Conservation (phyloP, 2,888 invertebrate species). For the Leptura quadrifasciata region DNA sequence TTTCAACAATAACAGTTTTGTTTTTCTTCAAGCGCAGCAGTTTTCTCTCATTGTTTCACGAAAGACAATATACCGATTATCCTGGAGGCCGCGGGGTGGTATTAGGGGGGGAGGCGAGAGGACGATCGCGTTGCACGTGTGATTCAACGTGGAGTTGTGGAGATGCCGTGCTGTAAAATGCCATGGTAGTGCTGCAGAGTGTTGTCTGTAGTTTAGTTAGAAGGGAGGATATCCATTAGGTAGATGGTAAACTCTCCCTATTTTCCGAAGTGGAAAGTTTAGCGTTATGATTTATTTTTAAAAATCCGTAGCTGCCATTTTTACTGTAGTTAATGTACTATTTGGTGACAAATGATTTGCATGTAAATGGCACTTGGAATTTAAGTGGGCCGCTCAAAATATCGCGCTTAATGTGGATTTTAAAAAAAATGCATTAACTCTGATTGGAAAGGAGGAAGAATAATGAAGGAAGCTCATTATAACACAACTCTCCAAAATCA, state of each 20-base stretch:
- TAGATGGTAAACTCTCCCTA: slow-evolving; percentile 7
- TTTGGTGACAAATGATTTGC: too few species aligned
- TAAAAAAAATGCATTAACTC: too few species aligned
- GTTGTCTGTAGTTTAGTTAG: slow-evolving; percentile 13
- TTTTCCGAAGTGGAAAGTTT: background rate
- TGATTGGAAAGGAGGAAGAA: too few species aligned
- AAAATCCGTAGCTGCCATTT: background rate
- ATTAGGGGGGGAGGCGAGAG: background rate
- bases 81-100: background rate
- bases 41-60: slow-evolving; percentile 29
- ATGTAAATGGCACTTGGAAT: too few species aligned
- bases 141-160: slow-evolving; percentile 26
- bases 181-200: slow-evolving; percentile 22
- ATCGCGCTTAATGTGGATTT: too few species aligned
- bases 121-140: slow-evolving; percentile 24
- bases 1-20: slow-evolving; percentile 34
- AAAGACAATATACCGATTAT: slow-evolving; percentile 26
- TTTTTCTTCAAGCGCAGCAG: slow-evolving; percentile 23
- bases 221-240: slow-evolving; percentile 21
- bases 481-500: too few species aligned
- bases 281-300: background rate
- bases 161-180: slow-evolving; percentile 1
- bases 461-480: too few species aligned
- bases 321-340: too few species aligned
- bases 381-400: too few species aligned